Conservation (phyloP, 2,113 vertebrate genomes). For the Emydura subglobosa region DNA sequence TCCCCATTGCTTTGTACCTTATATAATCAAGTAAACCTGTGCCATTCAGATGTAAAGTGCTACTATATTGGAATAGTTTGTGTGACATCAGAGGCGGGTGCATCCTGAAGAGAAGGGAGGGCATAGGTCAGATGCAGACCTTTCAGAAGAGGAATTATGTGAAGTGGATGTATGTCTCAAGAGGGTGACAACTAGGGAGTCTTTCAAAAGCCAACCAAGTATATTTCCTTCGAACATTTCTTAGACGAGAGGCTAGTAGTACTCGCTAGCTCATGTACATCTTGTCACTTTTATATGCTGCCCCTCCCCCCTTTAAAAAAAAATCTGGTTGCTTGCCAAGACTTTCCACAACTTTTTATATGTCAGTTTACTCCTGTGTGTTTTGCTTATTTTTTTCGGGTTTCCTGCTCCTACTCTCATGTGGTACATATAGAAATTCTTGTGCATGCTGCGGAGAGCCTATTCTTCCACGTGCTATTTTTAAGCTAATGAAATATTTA, state of each 20-base stretch:
- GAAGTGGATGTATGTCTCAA: neutral
- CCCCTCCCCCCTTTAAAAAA: neutral
- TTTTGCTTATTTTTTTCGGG: neutral
- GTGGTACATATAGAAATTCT: neutral
- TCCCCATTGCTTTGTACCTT: neutral
- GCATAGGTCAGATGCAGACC: neutral
- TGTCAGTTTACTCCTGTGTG: neutral
- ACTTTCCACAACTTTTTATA: neutral
- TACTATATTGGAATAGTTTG: neutral
- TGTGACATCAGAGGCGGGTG: neutral
- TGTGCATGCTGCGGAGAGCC: conserved; percentile 38
- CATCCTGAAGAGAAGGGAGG: neutral
- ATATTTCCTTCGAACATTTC: neutral
- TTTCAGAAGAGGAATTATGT: neutral
- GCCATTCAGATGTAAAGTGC: neutral
- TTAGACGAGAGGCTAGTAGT: neutral
- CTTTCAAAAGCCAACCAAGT: neutral
- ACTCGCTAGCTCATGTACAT: neutral
- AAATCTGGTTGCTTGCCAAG: neutral
- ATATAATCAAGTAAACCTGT: accelerated
- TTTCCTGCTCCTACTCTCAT: neutral
- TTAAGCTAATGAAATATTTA: conserved; percentile 22
- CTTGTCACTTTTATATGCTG: neutral
- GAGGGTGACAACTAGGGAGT: neutral
- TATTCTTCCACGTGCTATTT: conserved; percentile 34